Percentiles rank a stretch among this genome's conserved stretches.
phyloP scores from a whole-genome alignment of 2,113 vertebrate species.

The Jacana jacana region DNA sequence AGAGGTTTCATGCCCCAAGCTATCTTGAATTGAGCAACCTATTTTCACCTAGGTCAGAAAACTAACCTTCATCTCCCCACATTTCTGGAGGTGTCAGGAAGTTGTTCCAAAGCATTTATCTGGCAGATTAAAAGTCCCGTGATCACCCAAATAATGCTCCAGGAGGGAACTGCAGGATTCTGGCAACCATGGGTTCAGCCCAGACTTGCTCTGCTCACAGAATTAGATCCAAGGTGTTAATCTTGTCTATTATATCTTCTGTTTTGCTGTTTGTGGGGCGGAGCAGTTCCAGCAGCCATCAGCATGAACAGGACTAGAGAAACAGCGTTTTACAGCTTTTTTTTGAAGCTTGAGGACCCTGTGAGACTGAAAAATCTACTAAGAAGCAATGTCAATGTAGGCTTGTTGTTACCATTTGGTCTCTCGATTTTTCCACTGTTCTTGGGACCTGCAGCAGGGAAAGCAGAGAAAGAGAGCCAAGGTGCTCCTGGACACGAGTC shows the following conservation, averaged over 20 bases:
- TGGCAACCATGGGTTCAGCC: neutral
- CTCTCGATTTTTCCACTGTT: neutral
- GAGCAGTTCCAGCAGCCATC: neutral
- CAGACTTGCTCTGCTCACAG: neutral
- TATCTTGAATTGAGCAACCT: neutral
- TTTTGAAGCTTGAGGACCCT: neutral
- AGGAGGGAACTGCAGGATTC: neutral
- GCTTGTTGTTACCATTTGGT: neutral
- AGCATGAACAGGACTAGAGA: neutral
- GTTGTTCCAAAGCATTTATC: neutral
- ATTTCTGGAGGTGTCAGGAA: neutral
- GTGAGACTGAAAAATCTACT: neutral
- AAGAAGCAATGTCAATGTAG: neutral
- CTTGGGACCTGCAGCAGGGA: neutral
- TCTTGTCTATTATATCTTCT: neutral
- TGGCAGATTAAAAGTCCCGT: neutral
- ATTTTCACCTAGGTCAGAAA: neutral
- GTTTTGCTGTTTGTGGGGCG: neutral
- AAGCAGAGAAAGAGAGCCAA: neutral
- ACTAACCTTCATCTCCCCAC: neutral
- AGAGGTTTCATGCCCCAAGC: neutral
- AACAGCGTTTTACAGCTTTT: neutral
- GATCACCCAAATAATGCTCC: neutral
- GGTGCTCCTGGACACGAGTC: neutral
- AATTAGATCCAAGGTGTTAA: neutral